A percentile compares a stretch with the other conserved stretches of the same genome.
Conservation (phyloP, 1,140 invertebrate species). For the Ostrea denselamellosa region DNA sequence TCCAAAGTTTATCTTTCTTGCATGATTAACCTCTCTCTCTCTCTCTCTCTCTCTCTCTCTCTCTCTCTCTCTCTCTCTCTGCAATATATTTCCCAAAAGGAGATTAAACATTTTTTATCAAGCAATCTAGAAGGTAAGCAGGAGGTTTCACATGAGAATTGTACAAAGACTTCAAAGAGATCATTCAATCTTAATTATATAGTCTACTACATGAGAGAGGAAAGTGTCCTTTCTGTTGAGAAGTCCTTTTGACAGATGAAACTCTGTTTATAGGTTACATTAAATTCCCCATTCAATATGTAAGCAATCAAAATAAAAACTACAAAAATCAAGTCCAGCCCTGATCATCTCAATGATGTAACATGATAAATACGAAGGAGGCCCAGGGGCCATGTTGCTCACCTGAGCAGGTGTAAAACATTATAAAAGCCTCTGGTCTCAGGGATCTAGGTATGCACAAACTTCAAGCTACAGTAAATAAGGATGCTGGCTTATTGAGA, state of each 20-base stretch:
- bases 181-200: conserved; percentile 15
- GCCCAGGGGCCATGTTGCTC: too few species aligned
- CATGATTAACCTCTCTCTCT: not conserved
- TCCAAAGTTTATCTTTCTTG: not conserved
- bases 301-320: too few species aligned
- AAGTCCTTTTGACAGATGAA: not conserved
- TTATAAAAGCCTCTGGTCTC: too few species aligned
- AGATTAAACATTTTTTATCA: not conserved
- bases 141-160: not conserved
- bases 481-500: too few species aligned
- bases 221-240: not conserved
- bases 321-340: too few species aligned
- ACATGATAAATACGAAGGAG: too few species aligned
- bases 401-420: too few species aligned
- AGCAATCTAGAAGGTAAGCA: not conserved
- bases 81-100: too few species aligned
- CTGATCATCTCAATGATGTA: too few species aligned
- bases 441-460: too few species aligned
- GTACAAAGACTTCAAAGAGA: not conserved
- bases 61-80: conserved; percentile 26
- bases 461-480: too few species aligned
- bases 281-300: too few species aligned
- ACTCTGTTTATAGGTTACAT: not conserved
- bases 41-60: conserved; percentile 41
- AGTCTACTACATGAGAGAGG: not conserved